Evolutionary conservation across 1,140 invertebrate genomes (phyloP).

Genomic region (Papilio xuthus): DNA sequence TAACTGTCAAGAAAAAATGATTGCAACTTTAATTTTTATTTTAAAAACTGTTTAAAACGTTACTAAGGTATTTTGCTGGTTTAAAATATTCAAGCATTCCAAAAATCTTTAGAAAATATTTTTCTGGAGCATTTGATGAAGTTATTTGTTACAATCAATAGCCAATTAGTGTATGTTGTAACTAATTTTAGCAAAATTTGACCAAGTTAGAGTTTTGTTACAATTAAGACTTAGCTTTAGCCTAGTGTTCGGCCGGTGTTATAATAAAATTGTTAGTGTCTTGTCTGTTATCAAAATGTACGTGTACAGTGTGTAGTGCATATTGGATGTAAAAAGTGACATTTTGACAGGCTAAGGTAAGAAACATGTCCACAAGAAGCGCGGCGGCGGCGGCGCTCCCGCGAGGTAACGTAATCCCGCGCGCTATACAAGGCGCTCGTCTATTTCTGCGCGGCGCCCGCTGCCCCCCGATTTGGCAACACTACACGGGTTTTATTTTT

Average conservation of each 20-base stretch:
- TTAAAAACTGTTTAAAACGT: not conserved
- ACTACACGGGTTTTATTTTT: constrained; percentile 63
- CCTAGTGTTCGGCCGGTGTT: not conserved
- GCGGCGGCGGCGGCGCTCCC: constrained; percentile 31
- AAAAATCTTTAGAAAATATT: too few species aligned
- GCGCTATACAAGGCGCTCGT: constrained; percentile 65
- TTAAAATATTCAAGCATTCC: too few species aligned
- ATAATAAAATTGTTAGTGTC: constrained; percentile 6
- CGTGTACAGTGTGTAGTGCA: constrained; percentile 70
- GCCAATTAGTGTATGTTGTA: too few species aligned
- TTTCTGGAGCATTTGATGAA: too few species aligned
- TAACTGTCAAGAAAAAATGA: not conserved
- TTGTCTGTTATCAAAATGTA: constrained; percentile 24
- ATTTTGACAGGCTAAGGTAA: not conserved
- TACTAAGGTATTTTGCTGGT: too few species aligned
- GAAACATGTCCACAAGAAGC: not conserved
- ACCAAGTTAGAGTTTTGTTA: not conserved
- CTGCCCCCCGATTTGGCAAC: constrained; percentile 62
- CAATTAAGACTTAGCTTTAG: not conserved
- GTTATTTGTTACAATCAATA: too few species aligned
- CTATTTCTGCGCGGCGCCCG: constrained; percentile 62
- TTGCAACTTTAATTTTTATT: not conserved
- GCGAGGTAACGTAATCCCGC: constrained; percentile 71
- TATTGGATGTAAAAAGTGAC: constrained; percentile 40
- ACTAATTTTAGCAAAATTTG: not conserved